phyloP scores from a whole-genome alignment of 2,888 invertebrate genomes.

The Polymixis flavicincta region DNA sequence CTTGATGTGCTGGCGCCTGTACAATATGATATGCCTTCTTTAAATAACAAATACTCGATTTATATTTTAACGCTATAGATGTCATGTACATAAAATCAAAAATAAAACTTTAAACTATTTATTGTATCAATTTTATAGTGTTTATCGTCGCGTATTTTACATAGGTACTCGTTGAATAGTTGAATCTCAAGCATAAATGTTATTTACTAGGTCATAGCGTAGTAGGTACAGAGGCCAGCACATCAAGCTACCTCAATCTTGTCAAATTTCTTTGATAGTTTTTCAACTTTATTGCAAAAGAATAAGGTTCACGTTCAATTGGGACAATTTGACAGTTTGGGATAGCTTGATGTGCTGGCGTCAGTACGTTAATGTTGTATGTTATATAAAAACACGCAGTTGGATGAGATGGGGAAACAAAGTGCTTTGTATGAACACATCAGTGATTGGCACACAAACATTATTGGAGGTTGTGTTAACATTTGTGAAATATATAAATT shows the following conservation, averaged over 20 bases:
- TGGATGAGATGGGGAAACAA: conserved; percentile 35
- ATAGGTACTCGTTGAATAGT: conserved; percentile 52
- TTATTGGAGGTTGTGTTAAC: conserved; percentile 72
- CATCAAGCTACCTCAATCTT: no score
- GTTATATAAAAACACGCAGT: conserved; percentile 33
- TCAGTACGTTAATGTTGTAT: conserved; percentile 39
- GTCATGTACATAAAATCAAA: conserved; percentile 58
- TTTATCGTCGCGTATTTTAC: conserved; percentile 36
- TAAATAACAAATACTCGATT: conserved; percentile 59
- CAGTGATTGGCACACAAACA: conserved; percentile 62
- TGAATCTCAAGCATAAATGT: conserved; percentile 64
- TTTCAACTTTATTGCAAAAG: no score
- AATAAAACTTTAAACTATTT: conserved; percentile 43
- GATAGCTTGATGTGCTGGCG: no score
- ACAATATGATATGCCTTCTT: conserved; percentile 43
- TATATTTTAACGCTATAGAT: conserved; percentile 50
- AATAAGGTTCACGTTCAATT: no score
- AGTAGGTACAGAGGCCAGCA: not conserved
- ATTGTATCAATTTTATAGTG: conserved; percentile 44
- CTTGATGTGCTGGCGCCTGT: no score
- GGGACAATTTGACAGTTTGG: no score
- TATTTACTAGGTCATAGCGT: conserved; percentile 53
- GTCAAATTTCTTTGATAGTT: no score
- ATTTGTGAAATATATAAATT: conserved; percentile 71
- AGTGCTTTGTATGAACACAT: conserved; percentile 56